phyloP scores from a whole-genome alignment of 1,140 invertebrate species.

The Cecropterus lyciades region DNA sequence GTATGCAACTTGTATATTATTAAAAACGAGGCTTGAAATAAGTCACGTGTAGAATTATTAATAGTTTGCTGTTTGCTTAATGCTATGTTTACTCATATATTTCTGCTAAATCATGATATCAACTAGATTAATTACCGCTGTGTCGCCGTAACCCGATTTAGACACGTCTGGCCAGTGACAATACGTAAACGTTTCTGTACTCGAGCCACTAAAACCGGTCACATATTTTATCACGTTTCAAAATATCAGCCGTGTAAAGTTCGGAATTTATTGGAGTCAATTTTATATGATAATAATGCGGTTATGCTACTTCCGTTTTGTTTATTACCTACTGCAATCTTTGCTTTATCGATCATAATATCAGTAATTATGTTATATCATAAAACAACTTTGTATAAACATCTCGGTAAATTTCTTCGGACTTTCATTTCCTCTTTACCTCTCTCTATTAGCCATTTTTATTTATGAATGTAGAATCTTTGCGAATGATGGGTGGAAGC shows the following conservation, averaged over 20 bases:
- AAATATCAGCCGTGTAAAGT: slow-evolving; percentile 29
- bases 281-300: too few species aligned
- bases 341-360: too few species aligned
- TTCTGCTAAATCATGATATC: slow-evolving; percentile 15
- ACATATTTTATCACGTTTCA: background rate
- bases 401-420: too few species aligned
- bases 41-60: too few species aligned
- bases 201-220: slow-evolving; percentile 41
- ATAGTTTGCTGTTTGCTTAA: too few species aligned
- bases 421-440: background rate
- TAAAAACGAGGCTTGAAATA: too few species aligned
- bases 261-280: slow-evolving; percentile 1
- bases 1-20: too few species aligned
- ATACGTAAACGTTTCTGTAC: slow-evolving; percentile 27
- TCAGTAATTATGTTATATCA: too few species aligned
- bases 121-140: background rate
- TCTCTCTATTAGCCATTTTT: background rate
- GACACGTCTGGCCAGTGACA: slow-evolving; percentile 14
- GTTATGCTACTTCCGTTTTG: too few species aligned
- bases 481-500: background rate
- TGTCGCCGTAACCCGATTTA: background rate
- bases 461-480: background rate
- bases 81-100: background rate
- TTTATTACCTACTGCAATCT: too few species aligned
- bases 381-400: too few species aligned